Conservation (phyloP, 2,797 vertebrate genomes). For the Australoheros facetus region DNA sequence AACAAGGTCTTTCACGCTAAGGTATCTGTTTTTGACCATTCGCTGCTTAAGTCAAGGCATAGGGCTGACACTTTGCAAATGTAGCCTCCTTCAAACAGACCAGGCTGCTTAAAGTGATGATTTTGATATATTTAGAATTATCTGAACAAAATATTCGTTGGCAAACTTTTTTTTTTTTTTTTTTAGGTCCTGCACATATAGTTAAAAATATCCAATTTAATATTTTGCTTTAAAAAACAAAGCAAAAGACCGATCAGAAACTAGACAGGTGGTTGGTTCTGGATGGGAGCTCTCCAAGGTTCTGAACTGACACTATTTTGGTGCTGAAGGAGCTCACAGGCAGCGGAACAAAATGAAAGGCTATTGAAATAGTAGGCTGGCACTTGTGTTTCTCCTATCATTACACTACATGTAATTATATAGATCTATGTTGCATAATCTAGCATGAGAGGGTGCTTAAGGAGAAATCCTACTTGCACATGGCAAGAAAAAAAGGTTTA, state of each 20-base stretch:
- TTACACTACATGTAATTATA: slow-evolving; percentile 20
- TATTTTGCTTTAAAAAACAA: neutral
- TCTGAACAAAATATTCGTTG: neutral
- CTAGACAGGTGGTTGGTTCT: slow-evolving; percentile 30
- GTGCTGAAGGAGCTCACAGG: slow-evolving; percentile 4
- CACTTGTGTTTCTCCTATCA: neutral
- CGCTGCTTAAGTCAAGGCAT: neutral
- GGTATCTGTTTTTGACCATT: neutral
- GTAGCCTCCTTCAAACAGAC: neutral
- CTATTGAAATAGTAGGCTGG: neutral
- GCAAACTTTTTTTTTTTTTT: neutral
- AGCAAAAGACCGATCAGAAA: neutral
- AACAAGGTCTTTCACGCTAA: neutral
- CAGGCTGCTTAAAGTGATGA: neutral
- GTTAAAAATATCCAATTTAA: neutral
- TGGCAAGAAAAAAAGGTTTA: slow-evolving; percentile 3
- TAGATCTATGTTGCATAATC: slow-evolving; percentile 38
- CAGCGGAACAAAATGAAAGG: slow-evolving; percentile 3
- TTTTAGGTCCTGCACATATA: no score
- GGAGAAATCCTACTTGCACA: slow-evolving; percentile 18
- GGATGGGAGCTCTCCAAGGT: slow-evolving; percentile 71
- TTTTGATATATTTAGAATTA: neutral
- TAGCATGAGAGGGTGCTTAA: neutral
- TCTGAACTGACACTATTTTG: slow-evolving; percentile 57
- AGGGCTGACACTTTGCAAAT: neutral